phyloP scores from a whole-genome alignment of 30 jellyfish, hydroid and myxozoan genomes.

The Hydra vulgaris region DNA sequence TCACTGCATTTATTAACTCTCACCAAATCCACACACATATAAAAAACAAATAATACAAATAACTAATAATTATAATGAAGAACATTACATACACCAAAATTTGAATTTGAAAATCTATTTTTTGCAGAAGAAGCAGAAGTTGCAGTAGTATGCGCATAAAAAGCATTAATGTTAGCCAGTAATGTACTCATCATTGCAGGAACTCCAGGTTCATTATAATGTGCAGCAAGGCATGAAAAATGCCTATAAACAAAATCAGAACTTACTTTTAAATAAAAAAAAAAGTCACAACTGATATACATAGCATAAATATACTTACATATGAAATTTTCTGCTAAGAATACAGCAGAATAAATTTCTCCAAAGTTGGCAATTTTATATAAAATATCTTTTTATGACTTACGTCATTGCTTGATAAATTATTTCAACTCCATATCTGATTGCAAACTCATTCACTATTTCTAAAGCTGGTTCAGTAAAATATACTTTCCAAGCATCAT shows the following conservation, averaged over 20 bases:
- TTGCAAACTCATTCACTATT: conserved; percentile 91
- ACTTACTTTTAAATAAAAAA: background rate
- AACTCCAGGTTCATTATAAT: conserved; percentile 74
- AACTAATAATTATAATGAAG: no score
- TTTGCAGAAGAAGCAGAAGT: conserved; percentile 98
- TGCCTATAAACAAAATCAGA: conserved; percentile 47
- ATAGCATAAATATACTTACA: background rate
- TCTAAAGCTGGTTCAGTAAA: conserved; percentile 95
- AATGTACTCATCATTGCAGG: conserved; percentile 90
- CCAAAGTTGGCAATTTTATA: background rate
- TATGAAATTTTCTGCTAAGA: background rate
- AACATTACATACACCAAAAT: conserved; percentile 90
- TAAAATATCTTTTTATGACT: conserved; percentile 5
- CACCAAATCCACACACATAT: no score
- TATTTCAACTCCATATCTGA: conserved; percentile 90
- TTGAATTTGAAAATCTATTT: conserved; percentile 84
- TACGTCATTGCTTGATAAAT: conserved; percentile 98
- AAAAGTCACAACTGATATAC: background rate
- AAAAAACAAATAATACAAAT: no score
- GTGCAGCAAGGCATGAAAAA: conserved; percentile 92
- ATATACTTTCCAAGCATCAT: conserved; percentile 96
- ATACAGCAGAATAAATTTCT: background rate
- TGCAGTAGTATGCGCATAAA: conserved; percentile 97
- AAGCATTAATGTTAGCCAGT: conserved; percentile 94
- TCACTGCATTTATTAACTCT: no score